phyloP scores from a whole-genome alignment of 53 echinoderm and acorn worm species.

The Echinometra lucunter region DNA sequence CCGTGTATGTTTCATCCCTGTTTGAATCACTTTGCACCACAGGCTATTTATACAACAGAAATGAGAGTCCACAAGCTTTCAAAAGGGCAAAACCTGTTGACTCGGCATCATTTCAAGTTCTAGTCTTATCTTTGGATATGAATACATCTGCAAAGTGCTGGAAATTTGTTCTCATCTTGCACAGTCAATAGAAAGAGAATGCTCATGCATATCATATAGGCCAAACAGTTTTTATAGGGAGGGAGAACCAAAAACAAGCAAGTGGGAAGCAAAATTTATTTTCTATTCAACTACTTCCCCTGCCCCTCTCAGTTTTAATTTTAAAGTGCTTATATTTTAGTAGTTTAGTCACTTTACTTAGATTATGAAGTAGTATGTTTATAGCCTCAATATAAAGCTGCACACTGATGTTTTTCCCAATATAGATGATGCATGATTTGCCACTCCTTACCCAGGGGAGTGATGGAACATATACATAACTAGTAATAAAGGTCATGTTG shows the following conservation, averaged over 20 bases:
- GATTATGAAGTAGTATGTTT: too few relatives aligned
- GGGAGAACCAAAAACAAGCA: not conserved
- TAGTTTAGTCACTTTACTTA: too few relatives aligned
- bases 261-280: not conserved
- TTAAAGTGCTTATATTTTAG: too few relatives aligned
- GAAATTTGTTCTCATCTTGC: not conserved
- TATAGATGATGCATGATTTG: not conserved
- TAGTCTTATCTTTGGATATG: not conserved
- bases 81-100: slow-evolving; percentile 1
- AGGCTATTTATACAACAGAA: not conserved
- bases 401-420: too few relatives aligned
- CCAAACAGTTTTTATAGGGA: not conserved
- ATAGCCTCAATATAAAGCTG: too few relatives aligned
- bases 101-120: slow-evolving; percentile 1
- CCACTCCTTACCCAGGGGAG: not conserved
- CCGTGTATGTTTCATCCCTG: slow-evolving; percentile 28
- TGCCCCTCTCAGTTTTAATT: too few relatives aligned
- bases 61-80: not conserved
- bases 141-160: not conserved
- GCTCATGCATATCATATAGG: not conserved
- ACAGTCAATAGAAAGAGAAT: not conserved
- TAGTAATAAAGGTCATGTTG: not conserved
- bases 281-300: too few relatives aligned
- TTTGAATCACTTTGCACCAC: slow-evolving; percentile 41
- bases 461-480: not conserved